These are phyloP conservation scores for Eudasyphora cyanicolor DNA, from an alignment of 2,888 invertebrate species.

Conservation along the genomic window DNA sequence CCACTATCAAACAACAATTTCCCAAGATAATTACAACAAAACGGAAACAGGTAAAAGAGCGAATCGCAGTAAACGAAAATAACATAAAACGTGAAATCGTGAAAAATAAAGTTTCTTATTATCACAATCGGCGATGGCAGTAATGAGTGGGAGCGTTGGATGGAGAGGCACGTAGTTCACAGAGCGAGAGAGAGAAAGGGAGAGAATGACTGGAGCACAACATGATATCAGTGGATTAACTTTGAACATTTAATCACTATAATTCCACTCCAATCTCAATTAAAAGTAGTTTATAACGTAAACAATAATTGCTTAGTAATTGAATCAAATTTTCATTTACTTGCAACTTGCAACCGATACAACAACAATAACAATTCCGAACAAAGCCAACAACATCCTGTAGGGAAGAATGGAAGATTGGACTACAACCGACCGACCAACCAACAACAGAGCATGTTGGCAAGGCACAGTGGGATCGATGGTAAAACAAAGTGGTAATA, in stretches of 20 bases:
- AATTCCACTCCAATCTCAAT: slow-evolving; percentile 65
- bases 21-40: slow-evolving; percentile 11
- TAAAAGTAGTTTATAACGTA: slow-evolving; percentile 65
- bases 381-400: neutral
- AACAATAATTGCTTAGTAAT: slow-evolving; percentile 66
- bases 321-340: slow-evolving; percentile 66
- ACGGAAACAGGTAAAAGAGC: neutral
- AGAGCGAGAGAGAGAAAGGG: neutral
- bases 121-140: no score
- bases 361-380: neutral
- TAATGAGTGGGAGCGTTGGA: neutral
- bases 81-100: neutral
- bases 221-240: slow-evolving; percentile 58
- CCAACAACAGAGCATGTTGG: neutral
- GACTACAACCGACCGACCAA: no score
- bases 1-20: neutral
- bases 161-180: neutral
- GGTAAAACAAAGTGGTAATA: no score
- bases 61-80: no score
- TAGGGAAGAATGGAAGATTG: no score
- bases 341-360: slow-evolving; percentile 32
- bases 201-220: slow-evolving; percentile 22
- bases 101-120: slow-evolving; percentile 26
- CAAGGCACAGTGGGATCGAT: no score
- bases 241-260: slow-evolving; percentile 64